phyloP scores from a whole-genome alignment of 2,113 vertebrate genomes.

The Odocoileus virginianus region DNA sequence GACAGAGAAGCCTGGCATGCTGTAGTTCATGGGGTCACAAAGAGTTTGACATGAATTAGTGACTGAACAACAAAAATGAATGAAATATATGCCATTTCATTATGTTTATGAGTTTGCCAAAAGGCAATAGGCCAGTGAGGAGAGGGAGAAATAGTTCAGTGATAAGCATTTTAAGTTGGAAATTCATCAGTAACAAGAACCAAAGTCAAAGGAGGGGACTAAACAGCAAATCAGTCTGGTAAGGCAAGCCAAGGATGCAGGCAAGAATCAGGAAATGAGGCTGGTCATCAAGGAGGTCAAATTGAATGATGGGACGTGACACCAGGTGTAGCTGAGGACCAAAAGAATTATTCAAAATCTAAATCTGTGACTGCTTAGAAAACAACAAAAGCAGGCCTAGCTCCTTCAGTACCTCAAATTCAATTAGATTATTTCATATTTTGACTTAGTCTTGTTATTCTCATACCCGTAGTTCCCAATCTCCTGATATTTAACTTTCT shows the following conservation, averaged over 20 bases:
- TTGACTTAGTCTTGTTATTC: neutral
- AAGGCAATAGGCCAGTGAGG: no score
- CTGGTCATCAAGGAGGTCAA: neutral
- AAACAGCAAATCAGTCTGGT: neutral
- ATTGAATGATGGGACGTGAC: neutral
- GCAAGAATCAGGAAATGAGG: neutral
- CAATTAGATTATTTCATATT: neutral
- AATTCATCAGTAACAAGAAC: neutral
- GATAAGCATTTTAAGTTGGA: neutral
- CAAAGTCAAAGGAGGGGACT: neutral
- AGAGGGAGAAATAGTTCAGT: neutral
- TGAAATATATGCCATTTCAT: neutral
- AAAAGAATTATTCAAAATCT: neutral
- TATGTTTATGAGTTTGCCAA: neutral
- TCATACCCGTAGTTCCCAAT: neutral
- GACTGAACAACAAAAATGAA: neutral
- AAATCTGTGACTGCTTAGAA: neutral
- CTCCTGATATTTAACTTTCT: neutral
- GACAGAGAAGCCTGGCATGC: neutral
- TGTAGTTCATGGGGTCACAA: neutral
- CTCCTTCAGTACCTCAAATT: neutral
- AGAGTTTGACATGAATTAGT: neutral
- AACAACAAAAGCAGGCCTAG: neutral
- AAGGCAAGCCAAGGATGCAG: neutral
- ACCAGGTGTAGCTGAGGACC: neutral